phyloP scores from a whole-genome alignment of 2,113 vertebrate species.

The Rhinolophus sinicus region DNA sequence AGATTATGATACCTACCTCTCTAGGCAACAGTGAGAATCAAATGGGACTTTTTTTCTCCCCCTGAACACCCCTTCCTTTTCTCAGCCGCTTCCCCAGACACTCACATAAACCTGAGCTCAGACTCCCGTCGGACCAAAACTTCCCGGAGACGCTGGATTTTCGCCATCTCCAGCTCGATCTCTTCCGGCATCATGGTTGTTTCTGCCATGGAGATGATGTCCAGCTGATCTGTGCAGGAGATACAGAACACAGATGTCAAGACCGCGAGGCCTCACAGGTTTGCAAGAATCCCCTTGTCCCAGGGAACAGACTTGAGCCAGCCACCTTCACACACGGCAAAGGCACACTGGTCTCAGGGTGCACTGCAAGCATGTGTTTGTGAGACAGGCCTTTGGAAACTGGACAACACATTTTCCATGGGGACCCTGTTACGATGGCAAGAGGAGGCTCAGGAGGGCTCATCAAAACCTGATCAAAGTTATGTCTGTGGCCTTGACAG shows the following conservation, averaged over 20 bases:
- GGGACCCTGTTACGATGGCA: not conserved
- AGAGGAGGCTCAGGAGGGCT: not conserved
- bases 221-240: conserved; percentile 89
- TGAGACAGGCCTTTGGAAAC: not conserved
- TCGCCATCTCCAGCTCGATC: conserved; percentile 97
- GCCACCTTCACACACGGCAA: accelerated
- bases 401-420: not conserved
- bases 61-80: no score
- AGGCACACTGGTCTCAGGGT: not conserved
- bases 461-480: not conserved
- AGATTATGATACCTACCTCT: not conserved
- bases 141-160: conserved; percentile 97
- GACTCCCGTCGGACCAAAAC: conserved; percentile 97
- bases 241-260: conserved; percentile 54
- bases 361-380: not conserved
- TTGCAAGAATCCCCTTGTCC: not conserved
- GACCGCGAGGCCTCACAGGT: accelerated
- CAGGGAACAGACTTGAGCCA: not conserved
- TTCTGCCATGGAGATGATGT: conserved; percentile 97
- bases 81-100: conserved; percentile 62
- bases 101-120: conserved; percentile 99
- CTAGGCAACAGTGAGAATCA: not conserved
- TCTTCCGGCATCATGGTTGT: conserved; percentile 96
- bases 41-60: not conserved
- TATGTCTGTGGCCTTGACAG: not conserved